Conservation (phyloP, 2,113 vertebrate species). For the Neoarius graeffei region DNA sequence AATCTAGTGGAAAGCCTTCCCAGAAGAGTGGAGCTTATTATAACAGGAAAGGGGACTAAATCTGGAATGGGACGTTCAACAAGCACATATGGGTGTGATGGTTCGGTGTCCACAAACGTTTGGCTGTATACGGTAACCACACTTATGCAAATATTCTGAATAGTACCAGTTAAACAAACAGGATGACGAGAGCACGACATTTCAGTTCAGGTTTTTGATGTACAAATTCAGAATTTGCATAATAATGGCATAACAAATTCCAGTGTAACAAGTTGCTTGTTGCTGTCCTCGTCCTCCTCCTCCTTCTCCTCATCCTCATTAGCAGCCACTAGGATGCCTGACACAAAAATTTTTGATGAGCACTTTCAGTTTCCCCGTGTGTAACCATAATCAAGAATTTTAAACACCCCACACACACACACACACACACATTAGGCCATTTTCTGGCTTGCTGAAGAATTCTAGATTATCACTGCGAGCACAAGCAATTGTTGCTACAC, state of each 20-base stretch:
- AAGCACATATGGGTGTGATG: background rate
- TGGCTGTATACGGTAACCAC: background rate
- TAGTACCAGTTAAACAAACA: background rate
- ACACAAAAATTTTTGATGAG: constrained; percentile 9
- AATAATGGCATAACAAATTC: constrained; percentile 3
- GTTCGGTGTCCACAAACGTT: background rate
- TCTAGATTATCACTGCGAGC: background rate
- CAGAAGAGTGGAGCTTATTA: background rate
- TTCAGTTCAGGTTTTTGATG: background rate
- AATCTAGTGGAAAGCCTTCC: background rate
- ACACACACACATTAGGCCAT: background rate
- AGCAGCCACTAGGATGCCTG: constrained; percentile 11
- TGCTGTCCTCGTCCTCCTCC: background rate
- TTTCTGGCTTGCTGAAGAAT: constrained; percentile 16
- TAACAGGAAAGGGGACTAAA: background rate
- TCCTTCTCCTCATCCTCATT: constrained; percentile 30
- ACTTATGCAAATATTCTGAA: background rate
- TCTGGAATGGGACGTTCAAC: background rate
- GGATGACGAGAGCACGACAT: background rate
- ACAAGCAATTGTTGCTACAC: background rate
- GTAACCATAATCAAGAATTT: constrained; percentile 9
- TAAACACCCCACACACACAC: background rate
- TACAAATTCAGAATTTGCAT: background rate
- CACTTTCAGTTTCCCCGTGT: constrained; percentile 17
- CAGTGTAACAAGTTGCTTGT: constrained; percentile 5